These are phyloP conservation scores for Trinectes maculatus DNA, from an alignment of 2,113 vertebrate genomes.

Conservation along the genomic window DNA sequence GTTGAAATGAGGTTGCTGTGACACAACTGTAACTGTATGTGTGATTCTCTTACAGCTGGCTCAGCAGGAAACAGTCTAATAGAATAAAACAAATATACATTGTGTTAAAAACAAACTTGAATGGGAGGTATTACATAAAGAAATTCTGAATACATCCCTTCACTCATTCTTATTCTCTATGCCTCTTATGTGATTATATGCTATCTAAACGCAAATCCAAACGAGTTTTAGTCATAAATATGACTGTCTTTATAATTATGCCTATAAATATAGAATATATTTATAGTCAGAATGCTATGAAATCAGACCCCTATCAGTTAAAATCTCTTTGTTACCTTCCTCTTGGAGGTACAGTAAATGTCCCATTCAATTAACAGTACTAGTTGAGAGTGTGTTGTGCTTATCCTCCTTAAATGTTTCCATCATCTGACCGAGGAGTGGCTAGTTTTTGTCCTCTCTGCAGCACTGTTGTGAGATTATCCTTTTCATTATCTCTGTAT, in stretches of 20 bases:
- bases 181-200: constrained; percentile 27
- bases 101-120: constrained; percentile 1
- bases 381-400: constrained; percentile 50
- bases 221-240: neutral
- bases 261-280: neutral
- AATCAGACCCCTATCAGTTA: constrained; percentile 11
- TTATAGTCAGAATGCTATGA: constrained; percentile 3
- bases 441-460: constrained; percentile 34
- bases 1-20: constrained; percentile 42
- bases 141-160: constrained; percentile 46
- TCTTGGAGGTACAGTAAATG: constrained; percentile 40
- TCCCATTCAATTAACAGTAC: constrained; percentile 12
- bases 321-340: constrained; percentile 43
- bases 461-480: constrained; percentile 6
- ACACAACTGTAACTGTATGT: constrained; percentile 3
- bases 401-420: constrained; percentile 36
- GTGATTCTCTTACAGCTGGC: constrained; percentile 20
- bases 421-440: constrained; percentile 19
- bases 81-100: constrained; percentile 20
- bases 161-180: constrained; percentile 42
- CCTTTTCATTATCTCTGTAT: constrained; percentile 42
- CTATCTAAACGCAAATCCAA: constrained; percentile 33
- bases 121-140: constrained; percentile 37
- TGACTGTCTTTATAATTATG: constrained; percentile 2
- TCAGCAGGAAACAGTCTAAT: constrained; percentile 20